Evolutionary conservation across 1,140 invertebrate genomes (phyloP).

Genomic region (Scylla paramamosain): DNA sequence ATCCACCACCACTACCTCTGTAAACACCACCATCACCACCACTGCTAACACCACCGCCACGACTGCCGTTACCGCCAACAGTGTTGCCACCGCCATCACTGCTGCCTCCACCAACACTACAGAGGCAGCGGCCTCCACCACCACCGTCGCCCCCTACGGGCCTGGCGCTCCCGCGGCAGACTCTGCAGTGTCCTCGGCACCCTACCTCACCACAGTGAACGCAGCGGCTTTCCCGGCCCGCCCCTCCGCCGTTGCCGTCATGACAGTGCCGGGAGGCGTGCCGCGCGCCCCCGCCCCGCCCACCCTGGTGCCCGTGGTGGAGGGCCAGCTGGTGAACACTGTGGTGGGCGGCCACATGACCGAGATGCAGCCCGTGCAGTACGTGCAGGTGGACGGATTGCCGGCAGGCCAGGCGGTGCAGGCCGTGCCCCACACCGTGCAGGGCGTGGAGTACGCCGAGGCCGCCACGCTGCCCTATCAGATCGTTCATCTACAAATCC

Average conservation of each 20-base stretch:
- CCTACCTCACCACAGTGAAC: conserved; percentile 52
- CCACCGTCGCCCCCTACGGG: conserved; percentile 32
- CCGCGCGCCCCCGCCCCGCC: background rate
- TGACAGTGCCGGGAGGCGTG: conserved; percentile 36
- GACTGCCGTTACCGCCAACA: background rate
- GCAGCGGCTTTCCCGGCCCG: conserved; percentile 10
- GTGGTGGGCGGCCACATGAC: conserved; percentile 66
- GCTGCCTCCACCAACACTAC: background rate
- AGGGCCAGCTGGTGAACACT: conserved; percentile 61
- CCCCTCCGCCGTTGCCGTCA: conserved; percentile 60
- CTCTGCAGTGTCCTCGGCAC: background rate
- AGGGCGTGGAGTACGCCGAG: conserved; percentile 53
- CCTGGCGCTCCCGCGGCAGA: conserved; percentile 31
- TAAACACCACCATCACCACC: background rate
- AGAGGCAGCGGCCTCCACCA: background rate
- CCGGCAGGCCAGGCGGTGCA: conserved; percentile 48
- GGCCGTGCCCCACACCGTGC: conserved; percentile 28
- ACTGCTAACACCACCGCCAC: too few relatives aligned
- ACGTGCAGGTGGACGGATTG: conserved; percentile 67
- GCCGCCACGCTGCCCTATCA: conserved; percentile 49
- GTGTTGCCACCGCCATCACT: background rate
- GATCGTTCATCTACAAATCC: conserved; percentile 68
- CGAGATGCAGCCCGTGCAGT: conserved; percentile 69
- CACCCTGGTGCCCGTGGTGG: conserved; percentile 53
- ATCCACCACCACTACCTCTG: background rate